These are phyloP conservation scores for Adelges cooleyi DNA, from an alignment of 1,140 invertebrate species.

Conservation along the genomic window DNA sequence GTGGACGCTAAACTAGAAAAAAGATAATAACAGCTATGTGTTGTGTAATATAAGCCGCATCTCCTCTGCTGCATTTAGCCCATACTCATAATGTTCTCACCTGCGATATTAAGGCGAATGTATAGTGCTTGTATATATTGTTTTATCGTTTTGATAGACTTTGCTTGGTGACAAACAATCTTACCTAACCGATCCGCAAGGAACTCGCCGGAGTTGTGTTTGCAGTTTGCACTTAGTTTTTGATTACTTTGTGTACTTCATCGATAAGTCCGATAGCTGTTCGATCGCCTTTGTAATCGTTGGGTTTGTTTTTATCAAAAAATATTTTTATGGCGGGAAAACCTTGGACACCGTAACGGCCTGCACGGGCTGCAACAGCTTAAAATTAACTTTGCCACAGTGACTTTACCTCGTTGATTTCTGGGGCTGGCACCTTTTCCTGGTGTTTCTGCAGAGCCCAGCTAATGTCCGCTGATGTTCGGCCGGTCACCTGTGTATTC, in stretches of 20 bases:
- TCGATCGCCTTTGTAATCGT: slow-evolving; percentile 74
- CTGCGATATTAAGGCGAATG: no score
- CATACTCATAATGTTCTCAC: no score
- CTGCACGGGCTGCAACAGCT: no score
- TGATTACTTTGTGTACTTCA: slow-evolving; percentile 58
- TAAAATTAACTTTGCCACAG: no score
- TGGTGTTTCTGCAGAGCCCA: slow-evolving; percentile 79
- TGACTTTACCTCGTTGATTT: slow-evolving; percentile 69
- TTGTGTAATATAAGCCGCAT: no score
- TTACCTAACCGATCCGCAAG: slow-evolving; percentile 18
- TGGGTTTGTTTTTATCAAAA: slow-evolving; percentile 71
- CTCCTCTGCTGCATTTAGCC: no score
- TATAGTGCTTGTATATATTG: no score
- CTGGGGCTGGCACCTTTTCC: slow-evolving; percentile 79
- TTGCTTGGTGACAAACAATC: no score
- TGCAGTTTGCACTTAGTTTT: slow-evolving; percentile 56
- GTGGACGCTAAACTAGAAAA: no score
- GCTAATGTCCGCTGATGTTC: slow-evolving; percentile 76
- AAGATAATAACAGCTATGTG: no score
- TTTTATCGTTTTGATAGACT: no score
- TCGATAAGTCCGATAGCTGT: slow-evolving; percentile 79
- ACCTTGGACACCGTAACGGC: slow-evolving; percentile 71
- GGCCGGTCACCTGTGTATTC: slow-evolving; percentile 75
- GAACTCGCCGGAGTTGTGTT: slow-evolving; percentile 49
- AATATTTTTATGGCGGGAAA: slow-evolving; percentile 98